Conservation (phyloP, 2,113 vertebrate species). For the Meriones unguiculatus region DNA sequence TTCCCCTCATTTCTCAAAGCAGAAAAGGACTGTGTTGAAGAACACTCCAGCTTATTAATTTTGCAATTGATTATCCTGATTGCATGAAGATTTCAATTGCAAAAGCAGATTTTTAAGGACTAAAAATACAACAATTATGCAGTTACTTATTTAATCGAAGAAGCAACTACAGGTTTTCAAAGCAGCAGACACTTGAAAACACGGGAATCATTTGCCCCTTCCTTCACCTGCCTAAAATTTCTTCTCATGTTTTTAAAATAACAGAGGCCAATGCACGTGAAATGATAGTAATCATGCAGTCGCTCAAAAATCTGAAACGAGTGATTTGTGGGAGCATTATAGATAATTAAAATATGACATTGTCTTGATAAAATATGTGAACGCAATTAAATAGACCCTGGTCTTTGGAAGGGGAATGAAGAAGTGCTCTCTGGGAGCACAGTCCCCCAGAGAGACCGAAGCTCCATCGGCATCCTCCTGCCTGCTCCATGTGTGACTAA, state of each 20-base stretch:
- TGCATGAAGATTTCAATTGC: slow-evolving; percentile 81
- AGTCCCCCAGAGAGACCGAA: neutral
- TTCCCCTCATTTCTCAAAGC: slow-evolving; percentile 67
- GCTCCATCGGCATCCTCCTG: neutral
- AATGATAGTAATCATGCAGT: slow-evolving; percentile 47
- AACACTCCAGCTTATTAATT: slow-evolving; percentile 78
- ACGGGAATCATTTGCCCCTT: slow-evolving; percentile 32
- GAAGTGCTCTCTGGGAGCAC: neutral
- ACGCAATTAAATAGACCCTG: slow-evolving; percentile 15
- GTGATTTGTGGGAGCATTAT: slow-evolving; percentile 29
- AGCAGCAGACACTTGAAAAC: slow-evolving; percentile 69
- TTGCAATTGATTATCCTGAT: slow-evolving; percentile 82
- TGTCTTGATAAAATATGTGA: slow-evolving; percentile 58
- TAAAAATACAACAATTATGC: slow-evolving; percentile 80
- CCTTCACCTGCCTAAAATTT: slow-evolving; percentile 61
- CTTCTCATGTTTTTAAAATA: slow-evolving; percentile 47
- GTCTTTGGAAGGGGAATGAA: neutral
- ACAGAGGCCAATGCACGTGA: slow-evolving; percentile 7
- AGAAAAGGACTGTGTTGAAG: slow-evolving; percentile 64
- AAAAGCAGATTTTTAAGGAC: slow-evolving; percentile 78
- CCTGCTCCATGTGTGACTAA: neutral
- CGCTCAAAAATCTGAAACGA: slow-evolving; percentile 53
- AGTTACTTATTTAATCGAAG: slow-evolving; percentile 69
- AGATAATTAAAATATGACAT: slow-evolving; percentile 55
- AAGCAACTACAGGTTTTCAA: slow-evolving; percentile 68